Conservation (phyloP, 2,888 invertebrate genomes). For the Bellardia pandia region DNA sequence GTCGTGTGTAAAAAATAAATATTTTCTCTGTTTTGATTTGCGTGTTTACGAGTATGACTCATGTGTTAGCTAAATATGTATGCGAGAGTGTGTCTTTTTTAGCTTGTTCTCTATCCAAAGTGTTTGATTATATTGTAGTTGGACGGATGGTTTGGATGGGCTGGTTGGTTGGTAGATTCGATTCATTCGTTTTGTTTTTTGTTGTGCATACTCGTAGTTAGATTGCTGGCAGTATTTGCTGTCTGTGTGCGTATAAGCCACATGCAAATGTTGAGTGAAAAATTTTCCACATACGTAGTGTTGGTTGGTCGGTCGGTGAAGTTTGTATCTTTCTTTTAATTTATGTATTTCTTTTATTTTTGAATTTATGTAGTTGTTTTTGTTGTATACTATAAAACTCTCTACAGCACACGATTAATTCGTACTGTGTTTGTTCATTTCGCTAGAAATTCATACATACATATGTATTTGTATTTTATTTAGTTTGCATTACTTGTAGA, state of each 20-base stretch:
- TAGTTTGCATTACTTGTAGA: neutral
- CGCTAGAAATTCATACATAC: neutral
- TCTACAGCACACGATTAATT: neutral
- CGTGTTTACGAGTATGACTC: neutral
- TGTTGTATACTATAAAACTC: neutral
- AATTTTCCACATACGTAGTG: constrained; percentile 52
- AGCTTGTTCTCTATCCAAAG: constrained; percentile 8
- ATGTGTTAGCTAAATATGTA: neutral
- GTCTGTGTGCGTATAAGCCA: constrained; percentile 60
- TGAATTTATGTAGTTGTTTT: neutral
- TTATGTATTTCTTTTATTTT: constrained; percentile 12
- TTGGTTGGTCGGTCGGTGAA: constrained; percentile 21
- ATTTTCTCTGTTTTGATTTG: constrained; percentile 8
- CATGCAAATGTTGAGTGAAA: constrained; percentile 52
- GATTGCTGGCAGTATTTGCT: constrained; percentile 49
- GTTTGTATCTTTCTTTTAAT: neutral
- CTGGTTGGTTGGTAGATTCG: constrained; percentile 5
- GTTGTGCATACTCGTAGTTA: neutral
- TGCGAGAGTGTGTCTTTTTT: neutral
- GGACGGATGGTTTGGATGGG: neutral
- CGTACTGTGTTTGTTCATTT: constrained; percentile 9
- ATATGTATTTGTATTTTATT: neutral
- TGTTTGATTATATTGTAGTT: neutral
- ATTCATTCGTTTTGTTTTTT: neutral
- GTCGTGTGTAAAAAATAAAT: constrained; percentile 4